These are phyloP conservation scores for Pristis pectinata DNA, from an alignment of 2,797 vertebrate species.

Conservation along the genomic window DNA sequence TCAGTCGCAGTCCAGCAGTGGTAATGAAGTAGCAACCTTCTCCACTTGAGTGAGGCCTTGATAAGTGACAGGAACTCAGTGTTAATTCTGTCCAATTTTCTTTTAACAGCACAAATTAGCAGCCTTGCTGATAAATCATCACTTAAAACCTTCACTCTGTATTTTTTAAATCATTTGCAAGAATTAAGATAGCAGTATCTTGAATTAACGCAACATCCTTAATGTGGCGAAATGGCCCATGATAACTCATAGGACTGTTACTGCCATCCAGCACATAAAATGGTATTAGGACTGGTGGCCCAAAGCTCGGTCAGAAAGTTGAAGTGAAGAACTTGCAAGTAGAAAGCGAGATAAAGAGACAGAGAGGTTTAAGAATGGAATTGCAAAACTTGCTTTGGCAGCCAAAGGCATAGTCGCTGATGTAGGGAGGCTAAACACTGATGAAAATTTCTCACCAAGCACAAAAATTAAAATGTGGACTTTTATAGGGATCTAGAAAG, in stretches of 20 bases:
- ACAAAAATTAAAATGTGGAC: no score
- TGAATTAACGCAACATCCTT: not conserved
- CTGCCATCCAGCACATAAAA: not conserved
- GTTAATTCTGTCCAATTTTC: not conserved
- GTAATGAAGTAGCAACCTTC: not conserved
- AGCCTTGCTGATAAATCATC: conserved; percentile 16
- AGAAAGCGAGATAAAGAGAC: not conserved
- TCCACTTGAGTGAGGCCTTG: not conserved
- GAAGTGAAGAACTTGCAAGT: not conserved
- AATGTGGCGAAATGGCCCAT: not conserved
- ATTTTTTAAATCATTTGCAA: not conserved
- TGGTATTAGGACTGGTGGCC: not conserved
- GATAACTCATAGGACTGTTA: not conserved
- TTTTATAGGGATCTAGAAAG: not conserved
- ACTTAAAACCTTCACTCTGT: not conserved
- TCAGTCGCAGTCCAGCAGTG: not conserved
- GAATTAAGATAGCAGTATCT: not conserved
- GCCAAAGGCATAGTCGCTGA: not conserved
- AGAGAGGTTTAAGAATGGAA: not conserved
- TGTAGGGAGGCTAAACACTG: no score
- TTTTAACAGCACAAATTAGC: not conserved
- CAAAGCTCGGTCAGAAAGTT: not conserved
- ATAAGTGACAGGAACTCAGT: not conserved
- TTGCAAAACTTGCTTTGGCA: not conserved
- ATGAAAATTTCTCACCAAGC: no score